A percentile compares a stretch with the other conserved stretches of the same genome.
phyloP scores from a whole-genome alignment of 2,888 invertebrate genomes.

The Mystacides longicornis region DNA sequence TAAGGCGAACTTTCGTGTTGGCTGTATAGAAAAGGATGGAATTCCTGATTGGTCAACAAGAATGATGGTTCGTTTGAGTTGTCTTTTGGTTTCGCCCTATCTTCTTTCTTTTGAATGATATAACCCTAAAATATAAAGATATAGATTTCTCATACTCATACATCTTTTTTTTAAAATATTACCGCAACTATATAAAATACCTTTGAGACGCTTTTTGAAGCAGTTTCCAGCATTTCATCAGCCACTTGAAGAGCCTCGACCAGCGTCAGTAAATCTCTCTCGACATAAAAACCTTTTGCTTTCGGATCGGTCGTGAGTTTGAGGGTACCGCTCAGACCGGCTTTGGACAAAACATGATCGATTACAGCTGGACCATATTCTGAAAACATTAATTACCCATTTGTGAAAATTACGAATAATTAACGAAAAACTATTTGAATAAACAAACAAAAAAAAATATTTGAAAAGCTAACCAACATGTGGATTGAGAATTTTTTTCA shows the following conservation, averaged over 20 bases:
- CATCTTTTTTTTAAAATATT: no score
- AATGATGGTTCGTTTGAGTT: slow-evolving; percentile 46
- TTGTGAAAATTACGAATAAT: background rate
- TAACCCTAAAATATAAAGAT: slow-evolving; percentile 54
- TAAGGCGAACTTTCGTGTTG: slow-evolving; percentile 59
- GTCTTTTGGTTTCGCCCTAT: slow-evolving; percentile 44
- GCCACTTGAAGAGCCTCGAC: slow-evolving; percentile 61
- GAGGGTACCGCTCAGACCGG: slow-evolving; percentile 56
- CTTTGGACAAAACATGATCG: slow-evolving; percentile 76
- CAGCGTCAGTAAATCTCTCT: slow-evolving; percentile 54
- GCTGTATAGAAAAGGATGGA: slow-evolving; percentile 80
- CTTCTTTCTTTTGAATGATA: slow-evolving; percentile 79
- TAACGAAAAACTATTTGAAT: background rate
- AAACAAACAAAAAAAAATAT: background rate
- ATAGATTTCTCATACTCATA: no score
- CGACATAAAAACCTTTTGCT: slow-evolving; percentile 59
- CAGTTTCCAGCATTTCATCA: slow-evolving; percentile 54
- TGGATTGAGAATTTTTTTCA: slow-evolving; percentile 78
- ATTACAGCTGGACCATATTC: slow-evolving; percentile 89
- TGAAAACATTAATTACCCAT: slow-evolving; percentile 30
- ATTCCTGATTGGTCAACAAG: slow-evolving; percentile 80
- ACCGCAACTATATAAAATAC: no score
- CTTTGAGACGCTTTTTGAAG: slow-evolving; percentile 48
- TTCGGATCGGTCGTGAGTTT: slow-evolving; percentile 36
- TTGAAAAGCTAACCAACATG: slow-evolving; percentile 52